phyloP scores from a whole-genome alignment of 2,113 vertebrate genomes.

The Zosterops pallidus region DNA sequence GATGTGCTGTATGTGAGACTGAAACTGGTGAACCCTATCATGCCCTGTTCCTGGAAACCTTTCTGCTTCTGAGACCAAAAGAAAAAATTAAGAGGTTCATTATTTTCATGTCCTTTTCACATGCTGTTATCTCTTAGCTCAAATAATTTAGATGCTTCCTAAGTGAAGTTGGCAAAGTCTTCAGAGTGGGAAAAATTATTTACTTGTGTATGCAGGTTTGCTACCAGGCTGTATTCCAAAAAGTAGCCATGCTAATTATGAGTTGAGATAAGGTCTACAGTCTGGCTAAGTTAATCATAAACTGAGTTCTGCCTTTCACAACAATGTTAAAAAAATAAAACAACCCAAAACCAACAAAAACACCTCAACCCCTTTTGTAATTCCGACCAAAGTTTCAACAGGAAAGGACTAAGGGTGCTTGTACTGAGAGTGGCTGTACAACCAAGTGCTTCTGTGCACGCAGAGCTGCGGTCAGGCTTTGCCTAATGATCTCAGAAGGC shows the following conservation, averaged over 20 bases:
- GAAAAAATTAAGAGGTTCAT: not conserved
- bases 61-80: slow-evolving; percentile 25
- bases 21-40: not conserved
- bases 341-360: not conserved
- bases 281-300: slow-evolving; percentile 48
- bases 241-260: slow-evolving; percentile 8
- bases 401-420: not conserved
- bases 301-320: not conserved
- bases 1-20: not conserved
- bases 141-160: slow-evolving; percentile 3
- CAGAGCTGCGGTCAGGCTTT: not conserved
- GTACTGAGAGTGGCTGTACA: not conserved
- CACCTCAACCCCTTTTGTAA: not conserved
- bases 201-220: not conserved
- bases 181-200: not conserved
- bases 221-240: not conserved
- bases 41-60: not conserved
- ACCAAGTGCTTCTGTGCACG: not conserved
- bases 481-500: not conserved
- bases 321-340: not conserved
- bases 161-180: not conserved
- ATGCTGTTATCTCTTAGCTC: not conserved
- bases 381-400: not conserved
- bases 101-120: slow-evolving; percentile 10
- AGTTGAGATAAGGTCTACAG: slow-evolving; percentile 37